These are phyloP conservation scores for Pygocentrus nattereri DNA, from an alignment of 2,797 vertebrate genomes.

Conservation along the genomic window DNA sequence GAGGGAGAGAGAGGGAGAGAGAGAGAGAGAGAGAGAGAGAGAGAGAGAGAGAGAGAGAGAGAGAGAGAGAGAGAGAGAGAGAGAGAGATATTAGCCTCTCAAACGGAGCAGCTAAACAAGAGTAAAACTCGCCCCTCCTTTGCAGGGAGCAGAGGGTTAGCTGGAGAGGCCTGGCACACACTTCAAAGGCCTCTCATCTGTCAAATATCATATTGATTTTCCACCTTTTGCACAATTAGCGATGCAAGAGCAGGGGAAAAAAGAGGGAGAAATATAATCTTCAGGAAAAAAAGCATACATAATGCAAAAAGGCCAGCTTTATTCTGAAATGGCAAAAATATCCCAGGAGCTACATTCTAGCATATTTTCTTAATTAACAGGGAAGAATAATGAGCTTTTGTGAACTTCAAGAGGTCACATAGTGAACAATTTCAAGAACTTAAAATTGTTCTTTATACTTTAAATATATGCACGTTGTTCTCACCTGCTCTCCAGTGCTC, in stretches of 20 bases:
- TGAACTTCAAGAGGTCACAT: constrained; percentile 61
- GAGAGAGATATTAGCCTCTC: constrained; percentile 44
- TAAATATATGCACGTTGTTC: constrained; percentile 35
- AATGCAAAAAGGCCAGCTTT: constrained; percentile 65
- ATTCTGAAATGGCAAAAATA: constrained; percentile 54
- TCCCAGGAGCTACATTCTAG: constrained; percentile 64
- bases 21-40: constrained; percentile 30
- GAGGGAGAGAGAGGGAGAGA: constrained; percentile 33
- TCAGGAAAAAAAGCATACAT: constrained; percentile 63
- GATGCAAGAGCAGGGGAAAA: constrained; percentile 72
- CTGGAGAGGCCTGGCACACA: constrained; percentile 73
- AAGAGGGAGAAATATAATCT: constrained; percentile 69
- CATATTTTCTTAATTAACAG: constrained; percentile 66
- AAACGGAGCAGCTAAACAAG: constrained; percentile 58
- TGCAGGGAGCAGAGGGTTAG: constrained; percentile 74
- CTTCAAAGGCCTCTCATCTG: constrained; percentile 83
- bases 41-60: constrained; percentile 30
- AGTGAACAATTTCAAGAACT: constrained; percentile 47
- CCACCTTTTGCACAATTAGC: constrained; percentile 83
- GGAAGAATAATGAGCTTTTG: constrained; percentile 68
- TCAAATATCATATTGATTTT: constrained; percentile 84
- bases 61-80: constrained; percentile 32
- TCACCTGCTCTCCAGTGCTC: constrained; percentile 92
- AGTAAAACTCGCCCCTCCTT: constrained; percentile 60
- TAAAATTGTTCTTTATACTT: neutral